Evolutionary conservation across 2,888 invertebrate species (phyloP), one percentile per base, ranked within the genome.

Genomic region (Eudemis profundana): DNA sequence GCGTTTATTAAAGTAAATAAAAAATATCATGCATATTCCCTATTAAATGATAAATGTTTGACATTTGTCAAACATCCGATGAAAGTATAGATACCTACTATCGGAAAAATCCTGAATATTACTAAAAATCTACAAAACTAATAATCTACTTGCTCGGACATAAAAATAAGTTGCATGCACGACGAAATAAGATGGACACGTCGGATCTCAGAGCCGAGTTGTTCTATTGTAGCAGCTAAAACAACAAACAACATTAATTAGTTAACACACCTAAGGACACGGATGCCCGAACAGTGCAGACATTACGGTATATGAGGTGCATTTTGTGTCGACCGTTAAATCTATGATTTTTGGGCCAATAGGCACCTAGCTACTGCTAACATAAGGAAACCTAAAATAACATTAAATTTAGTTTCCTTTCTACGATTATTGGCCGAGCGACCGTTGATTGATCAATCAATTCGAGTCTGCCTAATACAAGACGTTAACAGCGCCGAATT

Each of bases 211-310:
- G 89, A 95, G 95, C 84, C 95, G 94, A 81, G 96, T 96, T 77
- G 95, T 96, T 94, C 96, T 94, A 94, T 96, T 96, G 95, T 96
- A 96, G 94, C 95, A 96, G 94, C 96, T 96, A 94, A 88, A 92
- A 91, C 89, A 90, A 90, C 80, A 73, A 66, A 78, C 78, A 81
- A 81, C 73, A 75, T 71, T 72, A 74, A 74, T 86, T 84, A 84
- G 76, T 72, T 79, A 73, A 71, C 75, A 72, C 63, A 65, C 68
- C 64, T 67, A 61, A 15, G 54, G 61, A 68, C 27, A 63, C 57
- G 44, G 27, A 47, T 56, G 29, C 33, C 29, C 23, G n/a, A 36
- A 57, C 8, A n/a, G 59, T 59, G 63, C 60, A 38, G 29, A 8
- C 47, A 57, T n/a, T 17, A 21, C 19, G 19, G 8, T 64, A 59